Conservation (phyloP, 2,888 invertebrate genomes). For the Coronaproctus castanopsis region DNA sequence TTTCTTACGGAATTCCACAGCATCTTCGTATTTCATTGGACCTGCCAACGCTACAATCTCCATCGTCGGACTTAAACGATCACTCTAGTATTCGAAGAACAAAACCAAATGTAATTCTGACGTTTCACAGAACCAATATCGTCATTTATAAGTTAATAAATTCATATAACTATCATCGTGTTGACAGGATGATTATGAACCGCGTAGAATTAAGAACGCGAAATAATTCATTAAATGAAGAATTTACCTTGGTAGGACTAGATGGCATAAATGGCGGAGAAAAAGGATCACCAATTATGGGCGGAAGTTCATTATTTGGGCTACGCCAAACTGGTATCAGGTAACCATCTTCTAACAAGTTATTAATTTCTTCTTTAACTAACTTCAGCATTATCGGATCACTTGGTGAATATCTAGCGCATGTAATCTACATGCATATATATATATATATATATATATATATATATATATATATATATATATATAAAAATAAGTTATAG, state of each 20-base stretch:
- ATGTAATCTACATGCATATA: conserved; percentile 13
- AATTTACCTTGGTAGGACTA: not conserved
- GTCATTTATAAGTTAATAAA: too few species aligned
- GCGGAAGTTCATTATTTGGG: conserved; percentile 50
- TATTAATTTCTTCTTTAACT: conserved; percentile 33
- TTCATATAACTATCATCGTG: too few species aligned
- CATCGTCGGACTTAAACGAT: conserved; percentile 37
- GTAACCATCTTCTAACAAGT: conserved; percentile 49
- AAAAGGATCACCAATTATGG: conserved; percentile 49
- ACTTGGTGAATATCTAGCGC: conserved; percentile 5
- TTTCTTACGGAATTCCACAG: conserved; percentile 46
- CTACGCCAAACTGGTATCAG: conserved; percentile 74
- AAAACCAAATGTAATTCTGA: not conserved
- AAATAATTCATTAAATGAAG: too few species aligned
- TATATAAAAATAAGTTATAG: too few species aligned
- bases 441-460: too few species aligned
- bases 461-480: too few species aligned
- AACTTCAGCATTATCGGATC: conserved; percentile 18
- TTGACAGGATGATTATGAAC: too few species aligned
- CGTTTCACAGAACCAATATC: too few species aligned
- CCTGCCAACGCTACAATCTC: conserved; percentile 77
- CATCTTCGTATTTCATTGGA: conserved; percentile 61
- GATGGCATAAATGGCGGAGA: conserved; percentile 13
- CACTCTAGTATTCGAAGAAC: conserved; percentile 3
- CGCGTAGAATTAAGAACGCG: too few species aligned